Conservation (phyloP, 2,113 vertebrate species). For the Otocyon megalotis region DNA sequence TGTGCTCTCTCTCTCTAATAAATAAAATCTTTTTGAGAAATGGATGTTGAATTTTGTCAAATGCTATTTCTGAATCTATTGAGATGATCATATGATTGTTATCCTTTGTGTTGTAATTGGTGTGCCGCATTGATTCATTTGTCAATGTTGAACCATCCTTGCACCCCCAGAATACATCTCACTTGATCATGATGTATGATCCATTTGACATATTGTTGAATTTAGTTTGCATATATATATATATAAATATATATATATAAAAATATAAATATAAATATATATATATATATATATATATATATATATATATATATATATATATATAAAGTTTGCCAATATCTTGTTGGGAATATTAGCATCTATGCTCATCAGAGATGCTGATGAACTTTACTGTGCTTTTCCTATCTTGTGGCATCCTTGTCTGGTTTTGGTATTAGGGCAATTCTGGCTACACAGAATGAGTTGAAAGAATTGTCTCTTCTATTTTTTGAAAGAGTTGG, state of each 20-base stretch:
- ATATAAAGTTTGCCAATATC: neutral
- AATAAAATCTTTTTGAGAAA: neutral
- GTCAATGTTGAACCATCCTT: neutral
- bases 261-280: no score
- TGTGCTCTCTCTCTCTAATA: neutral
- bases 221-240: neutral
- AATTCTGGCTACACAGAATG: neutral
- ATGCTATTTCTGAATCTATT: neutral
- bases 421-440: neutral
- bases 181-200: neutral
- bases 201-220: neutral
- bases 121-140: neutral
- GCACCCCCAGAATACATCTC: neutral
- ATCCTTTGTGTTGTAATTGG: neutral
- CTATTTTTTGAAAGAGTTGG: neutral
- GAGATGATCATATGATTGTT: neutral
- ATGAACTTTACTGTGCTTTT: neutral
- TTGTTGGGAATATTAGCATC: neutral
- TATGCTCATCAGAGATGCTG: neutral
- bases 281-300: no score
- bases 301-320: no score
- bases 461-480: neutral
- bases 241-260: no score
- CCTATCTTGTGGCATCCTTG: neutral
- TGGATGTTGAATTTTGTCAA: neutral